Evolutionary conservation across 2,113 vertebrate genomes (phyloP).

Genomic region (Casuarius casuarius): DNA sequence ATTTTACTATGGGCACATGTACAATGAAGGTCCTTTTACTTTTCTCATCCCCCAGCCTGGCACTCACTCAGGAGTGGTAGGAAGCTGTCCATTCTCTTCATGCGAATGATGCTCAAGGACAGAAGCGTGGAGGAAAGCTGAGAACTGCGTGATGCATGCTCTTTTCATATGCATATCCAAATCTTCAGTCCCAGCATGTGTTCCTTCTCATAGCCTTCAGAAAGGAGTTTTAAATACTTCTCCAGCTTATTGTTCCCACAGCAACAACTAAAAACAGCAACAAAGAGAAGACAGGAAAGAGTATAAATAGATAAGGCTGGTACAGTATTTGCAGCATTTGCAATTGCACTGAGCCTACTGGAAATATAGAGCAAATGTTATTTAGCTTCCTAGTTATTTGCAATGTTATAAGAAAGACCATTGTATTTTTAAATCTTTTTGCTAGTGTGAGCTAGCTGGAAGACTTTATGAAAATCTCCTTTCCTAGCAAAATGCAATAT

Average conservation of each 20-base stretch:
- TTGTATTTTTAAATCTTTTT: neutral
- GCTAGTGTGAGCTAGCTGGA: neutral
- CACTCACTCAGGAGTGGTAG: neutral
- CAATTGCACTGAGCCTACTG: neutral
- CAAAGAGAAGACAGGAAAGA: neutral
- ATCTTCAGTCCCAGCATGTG: neutral
- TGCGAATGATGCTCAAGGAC: neutral
- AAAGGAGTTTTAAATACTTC: neutral
- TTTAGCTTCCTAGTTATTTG: neutral
- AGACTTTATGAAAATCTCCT: neutral
- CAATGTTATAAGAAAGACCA: neutral
- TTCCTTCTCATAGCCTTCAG: neutral
- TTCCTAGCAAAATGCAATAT: neutral
- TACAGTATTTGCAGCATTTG: neutral
- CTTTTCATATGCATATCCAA: neutral
- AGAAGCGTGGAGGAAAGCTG: neutral
- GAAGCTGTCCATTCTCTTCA: neutral
- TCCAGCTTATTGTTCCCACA: neutral
- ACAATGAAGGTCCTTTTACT: neutral
- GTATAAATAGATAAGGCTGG: neutral
- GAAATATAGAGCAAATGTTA: neutral
- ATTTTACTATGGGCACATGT: neutral
- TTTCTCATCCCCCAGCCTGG: neutral
- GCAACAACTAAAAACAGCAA: conserved; percentile 2
- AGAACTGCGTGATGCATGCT: neutral